Percentiles rank a stretch among this genome's conserved stretches.
phyloP scores from a whole-genome alignment of 2,797 vertebrate genomes.

The Phyllotis vaccarum region DNA sequence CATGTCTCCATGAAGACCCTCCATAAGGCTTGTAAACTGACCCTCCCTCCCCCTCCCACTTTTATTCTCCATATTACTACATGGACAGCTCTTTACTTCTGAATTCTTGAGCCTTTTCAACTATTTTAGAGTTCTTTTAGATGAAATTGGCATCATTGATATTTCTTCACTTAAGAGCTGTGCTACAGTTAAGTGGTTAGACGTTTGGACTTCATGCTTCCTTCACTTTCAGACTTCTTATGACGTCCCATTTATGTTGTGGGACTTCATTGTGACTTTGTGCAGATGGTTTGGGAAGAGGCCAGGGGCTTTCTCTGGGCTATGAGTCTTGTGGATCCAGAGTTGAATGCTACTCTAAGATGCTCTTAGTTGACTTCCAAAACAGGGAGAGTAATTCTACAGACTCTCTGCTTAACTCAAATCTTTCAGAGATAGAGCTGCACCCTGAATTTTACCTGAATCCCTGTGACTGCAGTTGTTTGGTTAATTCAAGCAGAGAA shows the following conservation, averaged over 20 bases:
- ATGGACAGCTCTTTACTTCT: not conserved
- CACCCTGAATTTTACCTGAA: not conserved
- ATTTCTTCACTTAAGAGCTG: constrained; percentile 47
- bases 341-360: not conserved
- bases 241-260: constrained; percentile 30
- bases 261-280: not conserved
- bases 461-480: not conserved
- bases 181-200: constrained; percentile 21
- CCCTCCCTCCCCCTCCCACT: not conserved
- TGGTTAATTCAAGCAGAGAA: constrained; percentile 36
- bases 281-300: not conserved
- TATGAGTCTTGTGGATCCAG: constrained; percentile 1
- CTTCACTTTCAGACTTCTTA: not conserved
- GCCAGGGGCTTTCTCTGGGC: not conserved
- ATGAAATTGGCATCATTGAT: constrained; percentile 39
- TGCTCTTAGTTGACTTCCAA: constrained; percentile 20
- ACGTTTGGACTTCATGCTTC: constrained; percentile 51
- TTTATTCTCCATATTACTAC: not conserved
- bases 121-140: constrained; percentile 38
- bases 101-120: not conserved
- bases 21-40: not conserved
- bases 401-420: not conserved
- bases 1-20: not conserved
- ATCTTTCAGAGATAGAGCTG: not conserved
- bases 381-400: not conserved